Percentiles rank a stretch among this genome's conserved stretches.
These are phyloP conservation scores for Melanotaenia trifasciata DNA, from an alignment of 2,797 vertebrate species.

Conservation along the genomic window DNA sequence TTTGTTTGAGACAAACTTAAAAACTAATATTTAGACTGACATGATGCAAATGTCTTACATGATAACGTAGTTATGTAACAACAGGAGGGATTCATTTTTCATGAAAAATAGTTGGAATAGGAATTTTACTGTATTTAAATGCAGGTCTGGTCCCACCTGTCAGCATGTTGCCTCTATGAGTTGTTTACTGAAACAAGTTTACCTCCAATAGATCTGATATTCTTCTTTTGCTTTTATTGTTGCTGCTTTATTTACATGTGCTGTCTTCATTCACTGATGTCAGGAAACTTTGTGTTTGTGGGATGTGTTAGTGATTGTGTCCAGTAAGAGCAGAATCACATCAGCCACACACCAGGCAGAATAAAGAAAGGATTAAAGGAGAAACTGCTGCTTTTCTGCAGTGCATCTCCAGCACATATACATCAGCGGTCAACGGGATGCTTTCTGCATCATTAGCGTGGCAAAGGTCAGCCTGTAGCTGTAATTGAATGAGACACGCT, in stretches of 20 bases:
- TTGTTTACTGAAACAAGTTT: conserved; percentile 21
- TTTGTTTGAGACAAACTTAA: neutral
- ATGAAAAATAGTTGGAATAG: neutral
- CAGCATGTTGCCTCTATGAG: conserved; percentile 6
- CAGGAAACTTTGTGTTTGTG: neutral
- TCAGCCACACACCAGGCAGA: conserved; percentile 1
- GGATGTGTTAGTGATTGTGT: conserved; percentile 1
- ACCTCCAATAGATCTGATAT: neutral
- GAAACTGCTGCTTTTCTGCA: conserved; percentile 11
- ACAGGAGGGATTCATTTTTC: too few species aligned
- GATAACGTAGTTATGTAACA: neutral
- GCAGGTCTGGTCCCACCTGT: conserved; percentile 27
- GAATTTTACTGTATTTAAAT: neutral
- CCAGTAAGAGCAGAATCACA: neutral
- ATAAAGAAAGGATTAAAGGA: neutral
- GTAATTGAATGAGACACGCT: conserved; percentile 28
- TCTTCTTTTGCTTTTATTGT: neutral
- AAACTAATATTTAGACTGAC: neutral
- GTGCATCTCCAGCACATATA: conserved; percentile 9
- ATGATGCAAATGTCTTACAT: neutral
- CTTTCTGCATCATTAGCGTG: conserved; percentile 39
- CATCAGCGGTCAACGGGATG: conserved; percentile 2
- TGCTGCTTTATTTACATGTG: neutral
- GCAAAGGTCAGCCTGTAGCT: conserved; percentile 21
- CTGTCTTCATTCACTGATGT: conserved; percentile 6